Conservation (phyloP, 2,113 vertebrate species). For the Rallus limicola region DNA sequence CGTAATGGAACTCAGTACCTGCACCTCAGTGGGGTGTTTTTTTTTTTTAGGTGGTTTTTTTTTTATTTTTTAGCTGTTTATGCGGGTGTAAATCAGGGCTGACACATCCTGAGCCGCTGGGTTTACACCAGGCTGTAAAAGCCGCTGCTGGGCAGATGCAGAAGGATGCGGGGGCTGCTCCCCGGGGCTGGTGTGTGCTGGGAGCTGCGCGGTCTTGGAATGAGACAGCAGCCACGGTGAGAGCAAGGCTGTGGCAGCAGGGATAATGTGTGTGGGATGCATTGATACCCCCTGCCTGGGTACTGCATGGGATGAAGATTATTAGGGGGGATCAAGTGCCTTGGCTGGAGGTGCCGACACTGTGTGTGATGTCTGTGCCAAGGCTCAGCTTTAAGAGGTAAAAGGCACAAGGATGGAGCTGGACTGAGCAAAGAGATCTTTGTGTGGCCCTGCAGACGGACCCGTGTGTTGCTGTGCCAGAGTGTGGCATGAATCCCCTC, state of each 20-base stretch:
- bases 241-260: background rate
- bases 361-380: rapidly evolving
- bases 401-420: background rate
- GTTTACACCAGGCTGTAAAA: background rate
- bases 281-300: background rate
- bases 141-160: background rate
- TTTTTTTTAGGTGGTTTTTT: background rate
- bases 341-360: background rate
- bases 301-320: background rate
- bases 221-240: rapidly evolving
- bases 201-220: background rate
- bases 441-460: rapidly evolving
- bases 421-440: background rate
- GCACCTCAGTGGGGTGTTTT: rapidly evolving
- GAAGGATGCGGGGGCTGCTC: background rate
- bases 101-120: background rate
- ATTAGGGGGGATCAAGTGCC: background rate
- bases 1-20: background rate
- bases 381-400: background rate
- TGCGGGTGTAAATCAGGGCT: background rate
- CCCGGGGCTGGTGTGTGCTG: rapidly evolving
- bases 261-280: background rate
- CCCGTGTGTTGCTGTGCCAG: background rate
- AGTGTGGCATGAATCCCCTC: background rate
- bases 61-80: background rate